Percentiles rank a stretch among this genome's conserved stretches.
phyloP scores from a whole-genome alignment of 1,140 invertebrate genomes.

The Homalodisca vitripennis region DNA sequence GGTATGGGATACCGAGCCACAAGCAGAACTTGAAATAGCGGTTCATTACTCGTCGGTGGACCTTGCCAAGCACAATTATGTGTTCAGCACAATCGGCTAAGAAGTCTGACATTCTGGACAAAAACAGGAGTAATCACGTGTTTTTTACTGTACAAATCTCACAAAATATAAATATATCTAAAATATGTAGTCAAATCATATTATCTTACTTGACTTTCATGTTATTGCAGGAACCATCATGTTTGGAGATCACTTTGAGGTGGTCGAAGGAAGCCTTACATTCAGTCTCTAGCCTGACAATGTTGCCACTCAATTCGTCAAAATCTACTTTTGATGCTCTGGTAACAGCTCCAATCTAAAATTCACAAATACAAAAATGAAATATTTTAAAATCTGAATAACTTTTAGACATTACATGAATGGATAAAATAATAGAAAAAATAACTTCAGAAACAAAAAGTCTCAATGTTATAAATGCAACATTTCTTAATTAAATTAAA shows the following conservation, averaged over 20 bases:
- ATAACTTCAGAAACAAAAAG: no score
- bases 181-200: not conserved
- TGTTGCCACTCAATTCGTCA: slow-evolving; percentile 81
- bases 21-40: slow-evolving; percentile 94
- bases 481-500: no score
- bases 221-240: slow-evolving; percentile 83
- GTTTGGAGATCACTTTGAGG: slow-evolving; percentile 93
- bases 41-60: slow-evolving; percentile 89
- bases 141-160: not conserved
- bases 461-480: no score
- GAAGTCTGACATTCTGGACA: slow-evolving; percentile 86
- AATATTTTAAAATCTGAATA: no score
- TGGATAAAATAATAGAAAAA: no score
- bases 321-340: slow-evolving; percentile 93
- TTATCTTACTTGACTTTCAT: slow-evolving; percentile 76
- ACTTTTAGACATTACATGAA: no score
- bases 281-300: slow-evolving; percentile 87
- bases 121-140: not conserved
- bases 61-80: slow-evolving; percentile 90
- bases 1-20: slow-evolving; percentile 86
- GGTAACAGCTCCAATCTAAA: slow-evolving; percentile 83
- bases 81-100: slow-evolving; percentile 94
- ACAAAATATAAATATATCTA: not conserved
- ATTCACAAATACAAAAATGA: no score
- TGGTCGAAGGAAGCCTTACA: slow-evolving; percentile 98